Base-by-base conservation (phyloP, 2,797 vertebrate species). In the Mus minutoides region DNA sequence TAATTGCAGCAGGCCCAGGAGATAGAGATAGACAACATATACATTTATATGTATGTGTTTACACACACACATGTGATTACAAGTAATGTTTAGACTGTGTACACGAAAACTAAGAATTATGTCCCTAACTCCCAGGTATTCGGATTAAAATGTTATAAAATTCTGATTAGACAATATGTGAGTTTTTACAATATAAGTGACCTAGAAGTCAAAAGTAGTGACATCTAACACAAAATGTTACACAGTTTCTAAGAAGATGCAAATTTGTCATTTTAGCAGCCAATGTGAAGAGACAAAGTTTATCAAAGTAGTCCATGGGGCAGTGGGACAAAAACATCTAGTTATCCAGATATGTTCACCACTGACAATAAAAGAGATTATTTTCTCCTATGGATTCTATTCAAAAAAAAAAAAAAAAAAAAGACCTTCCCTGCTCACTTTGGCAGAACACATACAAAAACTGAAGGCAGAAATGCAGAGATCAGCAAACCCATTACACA, bases 381-480 rank as follows among this genome's bases (percentile, higher is more conserved):
- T 79, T 85, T n/a, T 93, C n/a, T 78, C 19, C 34, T 62, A 26
- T 77, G 43, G 19, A 12, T 67, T 26, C 71, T 46, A 78, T 26
- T n/a, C n/a, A 88, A 91, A 46, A 46, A 46, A 46, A 46, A 46
- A 94, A 58, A 96, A 40, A 91, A 78, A 43, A 88, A 91, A 93
- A 52, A 95, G 40, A 92, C 67, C 1, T 62, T 62, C 8, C 6
- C 14, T 46, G 16, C n/a, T 46, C 26, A 62, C 26, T 62, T 83
- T 46, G 26, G 58, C 26, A 31, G 17, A 5, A 46, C 37, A 84
- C 26, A 46, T 7, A 21, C 37, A 62, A 43, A 60, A 46, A 31
- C 10, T 31, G 46, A 10, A 83, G 16, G 17, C 80, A 60, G 52
- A 46, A 83, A 43, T 43, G 8, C 58, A 83, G 26, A 83, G 56